Evolutionary conservation across 2,113 vertebrate genomes (phyloP), one percentile per base, ranked within the genome.

Genomic region (Epinephelus lanceolatus): DNA sequence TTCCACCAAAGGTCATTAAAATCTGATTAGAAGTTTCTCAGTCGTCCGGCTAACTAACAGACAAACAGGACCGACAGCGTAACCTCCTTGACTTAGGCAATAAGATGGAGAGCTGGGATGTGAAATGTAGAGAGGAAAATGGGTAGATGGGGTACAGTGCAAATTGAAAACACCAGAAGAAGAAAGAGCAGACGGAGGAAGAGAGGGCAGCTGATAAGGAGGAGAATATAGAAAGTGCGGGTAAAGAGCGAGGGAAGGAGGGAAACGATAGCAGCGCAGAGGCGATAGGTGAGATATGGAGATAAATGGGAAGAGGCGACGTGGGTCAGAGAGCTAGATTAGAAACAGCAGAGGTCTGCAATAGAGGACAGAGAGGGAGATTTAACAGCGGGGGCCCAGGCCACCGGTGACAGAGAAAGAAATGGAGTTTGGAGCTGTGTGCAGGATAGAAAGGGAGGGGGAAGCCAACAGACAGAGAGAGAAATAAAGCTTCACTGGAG

Each of bases 311-410:
- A 86, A 76, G 84, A 33, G 11, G 83, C 57, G 30, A 25, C 25
- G 6, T 40, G 75, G 89, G 77, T 91, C 89, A 90, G 30, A 78
- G 76, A 79, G 78, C 47, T 70, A 78, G 88, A 91, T 93, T 88
- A 86, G 84, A 91, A 91, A 81, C 85, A 76, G 86, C 88, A 84
- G 86, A 90, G 83, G 79, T 88, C 79, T 90, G 88, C 83, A 80
- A 62, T 69, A 49, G 73, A 80, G 81, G 83, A 86, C 72, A 10
- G 78, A 53, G 65, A 81, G 82, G 81, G 80, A 86, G 81, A 83
- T 89, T 92, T 88, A 88, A 68, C 86, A 86, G 88, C 85, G 45
- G 77, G 79, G 76, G 68, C 75, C 73, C 8, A 0, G 27, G 47
- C 47, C 1, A 27, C 66, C 0, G 7, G 73, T 78, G 49, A 67